A percentile compares a stretch with the other conserved stretches of the same genome.
Conservation (phyloP, 2,888 invertebrate genomes). For the Volucella bombylans region DNA sequence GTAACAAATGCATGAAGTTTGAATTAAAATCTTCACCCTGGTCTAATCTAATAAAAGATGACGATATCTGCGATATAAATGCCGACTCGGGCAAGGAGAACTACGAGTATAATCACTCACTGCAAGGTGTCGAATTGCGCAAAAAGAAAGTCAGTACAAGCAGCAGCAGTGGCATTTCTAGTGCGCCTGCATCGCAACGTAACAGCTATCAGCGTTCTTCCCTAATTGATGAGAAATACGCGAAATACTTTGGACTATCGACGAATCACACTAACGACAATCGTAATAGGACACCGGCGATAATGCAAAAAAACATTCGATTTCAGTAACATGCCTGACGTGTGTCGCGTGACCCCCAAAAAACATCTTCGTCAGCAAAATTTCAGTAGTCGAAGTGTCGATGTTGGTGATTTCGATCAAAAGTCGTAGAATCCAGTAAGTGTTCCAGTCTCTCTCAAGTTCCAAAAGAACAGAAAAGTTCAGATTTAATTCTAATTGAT, state of each 20-base stretch:
- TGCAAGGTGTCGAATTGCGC: constrained; percentile 77
- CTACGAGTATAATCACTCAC: constrained; percentile 75
- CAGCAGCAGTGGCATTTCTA: constrained; percentile 60
- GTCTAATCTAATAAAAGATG: constrained; percentile 55
- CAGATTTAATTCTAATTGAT: no score
- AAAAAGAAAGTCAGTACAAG: constrained; percentile 75
- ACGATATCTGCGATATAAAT: constrained; percentile 75
- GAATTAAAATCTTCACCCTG: constrained; percentile 74
- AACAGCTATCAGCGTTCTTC: constrained; percentile 70
- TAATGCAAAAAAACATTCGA: constrained; percentile 56
- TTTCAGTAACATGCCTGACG: constrained; percentile 69
- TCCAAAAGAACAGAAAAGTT: no score
- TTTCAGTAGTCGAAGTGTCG: constrained; percentile 36
- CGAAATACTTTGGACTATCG: constrained; percentile 80
- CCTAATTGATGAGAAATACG: constrained; percentile 77
- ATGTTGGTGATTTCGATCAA: constrained; percentile 45
- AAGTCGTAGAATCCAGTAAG: no score
- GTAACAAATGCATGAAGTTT: constrained; percentile 75
- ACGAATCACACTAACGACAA: constrained; percentile 42
- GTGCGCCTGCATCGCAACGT: constrained; percentile 60
- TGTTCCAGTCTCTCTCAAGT: no score
- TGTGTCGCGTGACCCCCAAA: constrained; percentile 65
- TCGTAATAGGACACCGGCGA: constrained; percentile 51
- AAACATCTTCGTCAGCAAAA: constrained; percentile 59
- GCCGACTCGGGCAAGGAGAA: constrained; percentile 81